Conservation (phyloP, 2,797 vertebrate genomes). For the Rhinoraja longicauda region DNA sequence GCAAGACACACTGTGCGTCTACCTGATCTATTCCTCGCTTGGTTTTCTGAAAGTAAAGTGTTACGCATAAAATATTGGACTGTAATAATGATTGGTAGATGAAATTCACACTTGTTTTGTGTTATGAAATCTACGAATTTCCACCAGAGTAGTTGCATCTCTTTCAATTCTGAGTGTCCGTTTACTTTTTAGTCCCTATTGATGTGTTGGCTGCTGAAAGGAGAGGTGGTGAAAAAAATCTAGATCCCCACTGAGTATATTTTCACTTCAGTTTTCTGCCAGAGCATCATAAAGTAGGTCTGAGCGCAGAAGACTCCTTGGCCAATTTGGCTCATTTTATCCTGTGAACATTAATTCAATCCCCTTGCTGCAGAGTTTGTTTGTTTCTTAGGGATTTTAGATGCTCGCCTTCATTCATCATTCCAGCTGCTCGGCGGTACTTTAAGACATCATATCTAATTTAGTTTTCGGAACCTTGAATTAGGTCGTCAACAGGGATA, state of each 20-base stretch:
- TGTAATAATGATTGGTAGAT: no score
- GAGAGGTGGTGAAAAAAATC: background rate
- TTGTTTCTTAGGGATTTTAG: background rate
- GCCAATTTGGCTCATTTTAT: background rate
- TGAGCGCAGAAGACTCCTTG: background rate
- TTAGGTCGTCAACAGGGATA: background rate
- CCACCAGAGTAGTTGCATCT: background rate
- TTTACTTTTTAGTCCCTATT: background rate
- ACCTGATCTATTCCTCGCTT: no score
- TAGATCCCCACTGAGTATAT: background rate
- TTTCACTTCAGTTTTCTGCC: background rate
- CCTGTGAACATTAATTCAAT: background rate
- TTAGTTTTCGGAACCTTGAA: background rate
- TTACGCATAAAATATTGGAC: background rate
- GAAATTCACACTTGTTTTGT: background rate
- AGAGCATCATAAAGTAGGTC: background rate
- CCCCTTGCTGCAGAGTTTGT: background rate
- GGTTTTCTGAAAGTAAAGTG: background rate
- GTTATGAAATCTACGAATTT: background rate
- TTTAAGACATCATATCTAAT: background rate
- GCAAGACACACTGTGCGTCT: no score
- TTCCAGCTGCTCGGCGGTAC: background rate
- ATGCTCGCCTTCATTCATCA: background rate
- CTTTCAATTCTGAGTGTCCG: background rate
- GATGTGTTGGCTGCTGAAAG: background rate